phyloP scores from a whole-genome alignment of 2,888 invertebrate genomes.

The Frankliniella intonsa region DNA sequence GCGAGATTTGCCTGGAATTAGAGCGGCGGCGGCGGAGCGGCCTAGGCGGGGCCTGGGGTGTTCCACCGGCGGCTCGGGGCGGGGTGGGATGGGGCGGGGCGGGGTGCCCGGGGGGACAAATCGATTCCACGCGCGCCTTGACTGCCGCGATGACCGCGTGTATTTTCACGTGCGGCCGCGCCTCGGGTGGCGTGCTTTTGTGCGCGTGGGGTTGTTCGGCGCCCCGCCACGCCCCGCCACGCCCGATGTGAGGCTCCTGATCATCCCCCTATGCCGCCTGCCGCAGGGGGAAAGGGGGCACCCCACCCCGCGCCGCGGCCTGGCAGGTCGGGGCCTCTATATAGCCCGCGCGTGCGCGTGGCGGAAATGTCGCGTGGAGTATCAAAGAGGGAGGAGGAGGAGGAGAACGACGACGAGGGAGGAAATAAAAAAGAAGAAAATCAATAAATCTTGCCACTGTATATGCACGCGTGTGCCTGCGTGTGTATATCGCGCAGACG shows the following conservation, averaged over 20 bases:
- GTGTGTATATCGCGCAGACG: not conserved
- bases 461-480: not conserved
- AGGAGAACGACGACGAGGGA: not conserved
- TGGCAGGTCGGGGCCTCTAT: not conserved
- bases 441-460: not conserved
- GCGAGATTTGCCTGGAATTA: conserved; percentile 22
- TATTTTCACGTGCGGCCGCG: not conserved
- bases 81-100: not conserved
- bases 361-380: conserved; percentile 11
- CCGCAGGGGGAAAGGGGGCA: not conserved
- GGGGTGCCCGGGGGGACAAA: not conserved
- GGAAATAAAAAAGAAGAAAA: not conserved
- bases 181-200: not conserved
- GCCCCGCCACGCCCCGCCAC: not conserved
- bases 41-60: not conserved
- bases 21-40: conserved; percentile 1
- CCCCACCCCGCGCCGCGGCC: not conserved
- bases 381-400: not conserved
- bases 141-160: not conserved
- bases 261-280: not conserved
- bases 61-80: not conserved
- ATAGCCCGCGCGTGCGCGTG: not conserved
- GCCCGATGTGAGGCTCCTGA: not conserved
- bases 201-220: not conserved
- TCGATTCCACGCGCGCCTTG: not conserved